Conservation (phyloP, 2,113 vertebrate species). For the Dipodomys merriami region DNA sequence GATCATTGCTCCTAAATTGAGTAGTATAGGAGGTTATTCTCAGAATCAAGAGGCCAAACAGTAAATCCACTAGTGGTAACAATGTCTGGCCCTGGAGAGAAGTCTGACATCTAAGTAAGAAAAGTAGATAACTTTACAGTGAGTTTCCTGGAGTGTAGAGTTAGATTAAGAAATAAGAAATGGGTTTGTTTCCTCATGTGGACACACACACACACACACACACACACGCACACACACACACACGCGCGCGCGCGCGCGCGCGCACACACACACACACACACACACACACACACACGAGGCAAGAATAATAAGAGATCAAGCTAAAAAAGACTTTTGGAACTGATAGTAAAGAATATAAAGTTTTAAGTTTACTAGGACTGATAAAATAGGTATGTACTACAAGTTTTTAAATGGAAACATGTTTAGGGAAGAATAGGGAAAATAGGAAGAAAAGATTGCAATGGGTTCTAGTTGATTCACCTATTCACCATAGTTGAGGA, state of each 20-base stretch:
- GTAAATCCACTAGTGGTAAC: constrained; percentile 17
- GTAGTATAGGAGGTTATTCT: neutral
- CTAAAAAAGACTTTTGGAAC: constrained; percentile 20
- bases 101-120: neutral
- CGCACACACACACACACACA: no score
- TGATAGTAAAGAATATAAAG: constrained; percentile 38
- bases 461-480: neutral
- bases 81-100: neutral
- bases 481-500: neutral
- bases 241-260: no score
- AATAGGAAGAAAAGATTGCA: neutral
- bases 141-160: neutral
- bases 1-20: constrained; percentile 10
- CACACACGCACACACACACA: no score
- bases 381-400: constrained; percentile 9
- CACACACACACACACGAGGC: neutral
- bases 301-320: constrained; percentile 48
- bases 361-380: constrained; percentile 9
- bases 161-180: constrained; percentile 60
- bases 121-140: neutral
- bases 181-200: neutral
- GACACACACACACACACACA: neutral
- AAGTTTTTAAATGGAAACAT: constrained; percentile 25
- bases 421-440: neutral
- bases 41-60: constrained; percentile 41